A percentile compares a stretch with the other conserved stretches of the same genome.
Conservation (phyloP, 1,140 invertebrate genomes). For the Cotesia typhae region DNA sequence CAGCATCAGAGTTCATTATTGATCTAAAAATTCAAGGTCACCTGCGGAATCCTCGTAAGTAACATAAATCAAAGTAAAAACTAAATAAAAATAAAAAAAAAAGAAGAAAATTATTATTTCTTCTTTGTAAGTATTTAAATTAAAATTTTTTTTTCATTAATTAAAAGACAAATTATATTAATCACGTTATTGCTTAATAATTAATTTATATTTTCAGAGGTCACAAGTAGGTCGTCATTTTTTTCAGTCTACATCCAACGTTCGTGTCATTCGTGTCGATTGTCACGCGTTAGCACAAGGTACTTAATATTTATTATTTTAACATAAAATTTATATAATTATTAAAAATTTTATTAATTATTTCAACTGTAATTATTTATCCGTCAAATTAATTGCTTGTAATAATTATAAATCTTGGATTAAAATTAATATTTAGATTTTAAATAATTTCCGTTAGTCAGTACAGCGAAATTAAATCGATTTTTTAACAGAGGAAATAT, state of each 20-base stretch:
- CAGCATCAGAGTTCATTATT: background rate
- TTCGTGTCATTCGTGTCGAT: conserved; percentile 25
- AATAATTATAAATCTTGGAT: conserved; percentile 9
- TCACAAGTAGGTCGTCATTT: conserved; percentile 47
- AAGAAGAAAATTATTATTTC: too few relatives aligned
- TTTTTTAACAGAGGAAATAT: conserved; percentile 9
- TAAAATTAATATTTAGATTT: conserved; percentile 20
- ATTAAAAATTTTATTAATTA: conserved; percentile 7
- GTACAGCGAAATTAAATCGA: conserved; percentile 15
- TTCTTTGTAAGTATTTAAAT: background rate
- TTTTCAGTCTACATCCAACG: conserved; percentile 46
- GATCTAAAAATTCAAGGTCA: background rate
- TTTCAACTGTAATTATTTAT: background rate
- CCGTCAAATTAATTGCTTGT: background rate
- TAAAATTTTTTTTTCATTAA: background rate
- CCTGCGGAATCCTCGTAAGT: too few relatives aligned
- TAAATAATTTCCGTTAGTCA: background rate
- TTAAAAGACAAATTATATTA: background rate
- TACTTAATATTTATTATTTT: conserved; percentile 16
- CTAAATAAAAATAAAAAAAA: too few relatives aligned
- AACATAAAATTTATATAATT: conserved; percentile 33
- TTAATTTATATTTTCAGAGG: conserved; percentile 38
- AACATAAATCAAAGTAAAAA: too few relatives aligned
- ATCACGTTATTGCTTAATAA: background rate
- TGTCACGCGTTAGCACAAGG: conserved; percentile 40